Evolutionary conservation across 2,113 vertebrate genomes (phyloP).

Genomic region (Scolopax mira): DNA sequence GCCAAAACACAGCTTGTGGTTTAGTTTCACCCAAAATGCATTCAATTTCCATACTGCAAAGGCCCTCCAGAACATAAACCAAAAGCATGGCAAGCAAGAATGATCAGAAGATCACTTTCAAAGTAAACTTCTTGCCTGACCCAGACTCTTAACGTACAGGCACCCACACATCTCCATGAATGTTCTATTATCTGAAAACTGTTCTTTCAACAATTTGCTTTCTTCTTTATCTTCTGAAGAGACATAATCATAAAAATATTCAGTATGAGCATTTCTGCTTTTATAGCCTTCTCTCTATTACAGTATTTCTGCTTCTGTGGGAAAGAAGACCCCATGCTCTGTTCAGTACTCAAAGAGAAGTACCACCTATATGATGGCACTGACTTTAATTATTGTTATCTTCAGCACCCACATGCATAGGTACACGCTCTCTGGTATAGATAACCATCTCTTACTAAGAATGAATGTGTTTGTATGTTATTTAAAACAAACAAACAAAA

Average conservation of each 20-base stretch:
- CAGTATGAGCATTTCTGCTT: not conserved
- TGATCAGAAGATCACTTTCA: not conserved
- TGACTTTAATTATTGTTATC: not conserved
- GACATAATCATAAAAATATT: not conserved
- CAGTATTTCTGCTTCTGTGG: not conserved
- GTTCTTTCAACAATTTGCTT: not conserved
- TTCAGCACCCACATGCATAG: not conserved
- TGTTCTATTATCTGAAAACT: not conserved
- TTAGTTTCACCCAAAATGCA: not conserved
- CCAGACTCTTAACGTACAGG: not conserved
- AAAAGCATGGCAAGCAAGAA: not conserved
- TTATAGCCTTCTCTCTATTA: not conserved
- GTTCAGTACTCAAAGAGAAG: not conserved
- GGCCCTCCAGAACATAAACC: not conserved
- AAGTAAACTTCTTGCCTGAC: not conserved
- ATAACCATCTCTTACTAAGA: not conserved
- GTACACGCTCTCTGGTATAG: not conserved
- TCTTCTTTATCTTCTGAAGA: not conserved
- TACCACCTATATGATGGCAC: not conserved
- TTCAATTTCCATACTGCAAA: not conserved
- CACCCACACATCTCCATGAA: not conserved
- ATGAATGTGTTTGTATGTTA: not conserved
- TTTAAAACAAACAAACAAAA: not conserved
- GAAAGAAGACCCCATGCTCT: not conserved
- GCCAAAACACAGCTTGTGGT: not conserved